phyloP scores from a whole-genome alignment of 2,113 vertebrate species.

The Tamias sibiricus region DNA sequence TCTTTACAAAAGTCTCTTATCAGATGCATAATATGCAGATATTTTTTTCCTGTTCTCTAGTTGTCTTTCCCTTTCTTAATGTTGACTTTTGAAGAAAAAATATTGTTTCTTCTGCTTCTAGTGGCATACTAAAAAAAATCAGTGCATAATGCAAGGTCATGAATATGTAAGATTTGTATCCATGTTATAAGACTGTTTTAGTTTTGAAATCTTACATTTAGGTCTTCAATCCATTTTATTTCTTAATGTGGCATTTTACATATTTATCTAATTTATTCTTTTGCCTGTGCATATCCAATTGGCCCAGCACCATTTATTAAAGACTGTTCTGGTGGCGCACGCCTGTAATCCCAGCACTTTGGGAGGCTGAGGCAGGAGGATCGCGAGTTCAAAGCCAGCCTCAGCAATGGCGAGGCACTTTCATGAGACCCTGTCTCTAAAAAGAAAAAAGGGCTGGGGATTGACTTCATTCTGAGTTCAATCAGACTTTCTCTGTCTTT shows the following conservation, averaged over 20 bases:
- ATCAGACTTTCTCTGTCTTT: too few relatives aligned
- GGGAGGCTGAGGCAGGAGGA: too few relatives aligned
- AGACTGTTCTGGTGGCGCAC: too few relatives aligned
- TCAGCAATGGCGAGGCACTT: too few relatives aligned
- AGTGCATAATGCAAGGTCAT: neutral
- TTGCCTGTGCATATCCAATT: neutral
- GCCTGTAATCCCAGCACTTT: too few relatives aligned
- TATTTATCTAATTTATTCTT: neutral
- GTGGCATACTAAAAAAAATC: neutral
- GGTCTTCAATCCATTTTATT: neutral
- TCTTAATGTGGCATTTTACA: neutral
- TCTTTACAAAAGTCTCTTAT: neutral
- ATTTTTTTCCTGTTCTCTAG: neutral
- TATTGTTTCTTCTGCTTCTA: neutral
- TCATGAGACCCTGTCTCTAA: too few relatives aligned
- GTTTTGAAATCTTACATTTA: neutral
- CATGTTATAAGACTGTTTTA: neutral
- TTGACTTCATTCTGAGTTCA: too few relatives aligned
- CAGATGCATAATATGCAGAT: neutral
- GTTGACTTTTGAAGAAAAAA: neutral
- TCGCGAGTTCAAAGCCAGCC: too few relatives aligned
- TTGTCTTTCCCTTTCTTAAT: neutral
- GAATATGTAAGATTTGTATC: neutral
- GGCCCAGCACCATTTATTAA: neutral
- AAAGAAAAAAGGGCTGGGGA: too few relatives aligned